Base-by-base conservation (phyloP, 2,888 invertebrate species). In the Anagyrus pseudococci region DNA sequence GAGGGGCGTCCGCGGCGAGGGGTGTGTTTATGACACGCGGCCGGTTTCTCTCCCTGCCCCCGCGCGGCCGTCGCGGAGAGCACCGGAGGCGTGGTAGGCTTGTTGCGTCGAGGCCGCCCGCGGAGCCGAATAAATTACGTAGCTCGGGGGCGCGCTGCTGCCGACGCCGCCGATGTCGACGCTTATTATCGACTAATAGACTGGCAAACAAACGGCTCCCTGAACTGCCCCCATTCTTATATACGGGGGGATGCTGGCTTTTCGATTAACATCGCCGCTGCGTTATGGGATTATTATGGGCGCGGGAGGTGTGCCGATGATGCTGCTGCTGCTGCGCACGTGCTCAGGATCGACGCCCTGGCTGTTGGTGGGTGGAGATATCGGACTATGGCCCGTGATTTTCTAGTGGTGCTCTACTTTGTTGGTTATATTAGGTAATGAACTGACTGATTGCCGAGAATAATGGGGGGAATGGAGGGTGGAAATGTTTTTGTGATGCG, bases 151-250 rank as follows among this genome's bases (percentile, higher is more conserved):
- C 76, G 71, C 76, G 76, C 77, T 4, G n/a, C 72, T 75, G n/a
- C n/a, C 73, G 75, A 76, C 72, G 74, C 71, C 73, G 74, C 76
- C 77, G 75, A 76, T 73, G 74, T 71, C 73, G 74, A 75, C 77
- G 79, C 78, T 65, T 62, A 61, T 65, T 66, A 62, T 62, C 43
- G 56, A 62, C 62, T 62, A 62, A 66, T 62, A 56, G 53, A 62
- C 41, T 29, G 43, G 33, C 62, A 46, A 57, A 59, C 56, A 54
- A 65, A 62, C 58, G 25, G 50, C 57, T 26, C 29, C 4, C 29
- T 29, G 10, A 10, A 10, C 29, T 10, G 29, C 29, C 29, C 29
- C 10, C 29, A 48, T 49, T 46, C 19, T 25, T n/a, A 22, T 13
- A n/a, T n/a, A n/a, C n/a, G n/a, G n/a, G n/a, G n/a, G n/a, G n/a